Base-by-base conservation (phyloP, 2,797 vertebrate genomes). In the Aeoliscus strigatus region DNA sequence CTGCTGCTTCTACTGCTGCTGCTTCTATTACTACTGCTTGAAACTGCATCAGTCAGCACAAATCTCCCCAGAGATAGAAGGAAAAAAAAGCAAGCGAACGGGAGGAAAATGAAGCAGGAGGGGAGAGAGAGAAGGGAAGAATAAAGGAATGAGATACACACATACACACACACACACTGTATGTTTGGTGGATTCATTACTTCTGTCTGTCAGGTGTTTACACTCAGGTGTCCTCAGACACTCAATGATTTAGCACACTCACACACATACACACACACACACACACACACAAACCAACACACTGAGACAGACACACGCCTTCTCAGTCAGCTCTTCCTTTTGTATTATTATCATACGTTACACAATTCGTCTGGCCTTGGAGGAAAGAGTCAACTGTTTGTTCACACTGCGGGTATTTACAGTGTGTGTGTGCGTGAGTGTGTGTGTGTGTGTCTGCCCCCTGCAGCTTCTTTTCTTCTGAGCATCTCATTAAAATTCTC, bases 21-120 rank as follows among this genome's bases (percentile, higher is more conserved):
- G 54, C 65, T 60, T 44, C 58, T 66, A 64, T 60, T 64, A 64
- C 46, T 26, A 77, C 59, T 39, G 65, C 60, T 36, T 60, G 60
- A 87, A 87, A 87, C 75, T 77, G 84, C 85, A 69, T 77, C 71
- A 77, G 85, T 90, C 88, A 87, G 86, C 88, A 86, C 38, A 85
- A 87, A 77, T 56, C 64, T 76, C 69, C 59, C 47, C 47, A 62
- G 66, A 79, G 72, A 78, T 55, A 70, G 68, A 76, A 39, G 13
- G 60, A 48, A 40, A 12, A 29, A 51, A 57, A 60, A 77, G 60
- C 58, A 64, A 70, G 75, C 10, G 61, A 70, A 69, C 37, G 27
- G 36, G 61, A 65, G 35, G 54, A 49, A 59, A 64, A 73, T 43
- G 53, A 62, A 44, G 44, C 8, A n/a, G 37, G 54, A 21, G 43